Evolutionary conservation across 2,113 vertebrate genomes (phyloP), one percentile per base, ranked within the genome.

Genomic region (Misgurnus anguillicaudatus): DNA sequence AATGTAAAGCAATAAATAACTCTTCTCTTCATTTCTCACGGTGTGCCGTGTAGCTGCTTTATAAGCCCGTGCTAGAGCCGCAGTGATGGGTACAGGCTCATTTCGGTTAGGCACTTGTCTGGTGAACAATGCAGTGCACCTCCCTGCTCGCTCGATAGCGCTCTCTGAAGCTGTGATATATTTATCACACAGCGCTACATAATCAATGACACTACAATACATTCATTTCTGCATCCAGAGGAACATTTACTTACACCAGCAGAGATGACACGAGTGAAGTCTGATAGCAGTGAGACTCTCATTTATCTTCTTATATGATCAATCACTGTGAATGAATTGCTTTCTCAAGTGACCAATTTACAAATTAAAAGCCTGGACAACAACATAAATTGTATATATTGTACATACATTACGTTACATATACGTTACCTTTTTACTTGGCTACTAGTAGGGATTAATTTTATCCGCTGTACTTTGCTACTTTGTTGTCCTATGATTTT

Each of bases 111-210:
- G 72, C 75, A 68, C 53, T 47, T 67, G 57, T 75, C n/a, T 45
- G 63, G 11, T 21, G 73, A 81, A 57, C 76, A 85, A 66, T 85
- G 39, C 69, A 57, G 73, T 41, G 11, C 51, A 57, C 84, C 80
- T 84, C 78, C 73, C 82, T 80, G 78, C 78, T 79, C 83, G 73
- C 83, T 87, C 80, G 48, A 87, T 87, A 42, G 38, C 63, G 19
- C 71, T 80, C 71, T 65, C 82, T 82, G 73, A 80, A 66, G 64
- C 42, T 55, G 66, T 88, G 64, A 85, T 85, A 87, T 81, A 88
- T 89, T 88, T 70, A 87, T 87, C 81, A 75, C 17, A 79, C 80
- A 41, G 79, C 31, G 64, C 58, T 55, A 24, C 75, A 42, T 80
- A 82, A 82, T 84, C 84, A 80, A 82, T 83, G 67, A 31, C 13